Base-by-base conservation (phyloP, 2,113 vertebrate species). In the Illadopsis cleaveri region DNA sequence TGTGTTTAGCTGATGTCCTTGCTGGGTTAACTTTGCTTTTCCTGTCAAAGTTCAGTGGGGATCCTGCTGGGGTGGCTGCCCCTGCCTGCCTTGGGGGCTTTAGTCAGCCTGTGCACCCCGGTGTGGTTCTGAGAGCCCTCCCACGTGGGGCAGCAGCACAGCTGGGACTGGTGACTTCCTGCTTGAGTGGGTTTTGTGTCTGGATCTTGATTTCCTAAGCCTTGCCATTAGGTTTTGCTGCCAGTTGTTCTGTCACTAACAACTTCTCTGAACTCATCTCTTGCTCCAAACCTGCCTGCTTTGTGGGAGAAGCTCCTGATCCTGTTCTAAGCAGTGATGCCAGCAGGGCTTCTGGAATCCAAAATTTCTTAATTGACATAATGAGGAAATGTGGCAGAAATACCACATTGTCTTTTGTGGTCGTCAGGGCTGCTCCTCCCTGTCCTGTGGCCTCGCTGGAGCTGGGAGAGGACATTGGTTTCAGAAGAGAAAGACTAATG, bases 371-470 rank as follows among this genome's bases (percentile, higher is more conserved):
- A 33, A 10, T 23, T 69, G 44, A 11, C 16, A 3, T 53, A 60
- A n/a, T 47, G 44, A 50, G 21, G 38, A 79, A 40, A 54, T 18
- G 2, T 10, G 38, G 12, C 27, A 84, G 69, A 71, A 84, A 60
- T 40, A 28, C 48, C 54, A 8, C 1, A 0, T 21, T 15, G 12
- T 12, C 19, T 54, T 30, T 24, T 62, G 6, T 6, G 69, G 6
- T 33, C 35, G 17, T 56, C 3, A 11, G 50, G 60, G 56, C 38
- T 86, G 66, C 48, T 88, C 2, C 2, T 77, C 66, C 44, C 27
- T 73, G 5, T 30, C 2, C 7, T 7, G 16, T 38, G 20, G 31
- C 71, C 31, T 40, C 0, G 0, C 54, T 73, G 58, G 47, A 83
- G 25, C 40, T 1, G 5, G 58, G 40, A 83, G 72, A 53, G 45